Percentiles rank a stretch among this genome's conserved stretches.
Conservation (phyloP, 30 jellyfish, hydroid and myxozoan species). For the Phacellophora camtschatica region DNA sequence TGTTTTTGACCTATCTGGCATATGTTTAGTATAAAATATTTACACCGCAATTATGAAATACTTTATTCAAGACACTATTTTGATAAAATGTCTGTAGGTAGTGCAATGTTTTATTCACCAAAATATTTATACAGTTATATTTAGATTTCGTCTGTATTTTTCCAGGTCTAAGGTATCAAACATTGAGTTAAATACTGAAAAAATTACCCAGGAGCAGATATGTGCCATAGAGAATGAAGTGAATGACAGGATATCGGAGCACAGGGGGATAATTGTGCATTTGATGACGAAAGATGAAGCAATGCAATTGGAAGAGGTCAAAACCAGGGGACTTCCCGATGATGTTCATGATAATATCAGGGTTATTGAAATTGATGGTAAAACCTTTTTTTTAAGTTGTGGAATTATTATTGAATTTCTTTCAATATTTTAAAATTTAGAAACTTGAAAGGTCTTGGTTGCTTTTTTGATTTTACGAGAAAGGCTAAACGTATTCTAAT, state of each 20-base stretch:
- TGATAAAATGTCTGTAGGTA: too few species aligned
- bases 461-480: not conserved
- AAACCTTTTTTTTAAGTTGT: not conserved
- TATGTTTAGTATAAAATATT: too few species aligned
- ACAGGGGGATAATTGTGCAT: conserved; percentile 62
- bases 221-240: conserved; percentile 60
- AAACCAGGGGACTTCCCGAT: conserved; percentile 88
- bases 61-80: too few species aligned
- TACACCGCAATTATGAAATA: too few species aligned
- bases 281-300: conserved; percentile 83
- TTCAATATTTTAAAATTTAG: too few species aligned
- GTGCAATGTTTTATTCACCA: too few species aligned
- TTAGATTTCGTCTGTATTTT: too few species aligned
- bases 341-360: conserved; percentile 80
- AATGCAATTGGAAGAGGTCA: conserved; percentile 77
- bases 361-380: conserved; percentile 88
- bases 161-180: conserved; percentile 58
- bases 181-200: conserved; percentile 75
- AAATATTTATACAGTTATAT: too few species aligned
- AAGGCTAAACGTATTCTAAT: not conserved
- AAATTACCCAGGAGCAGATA: conserved; percentile 70
- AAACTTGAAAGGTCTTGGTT: too few species aligned
- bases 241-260: conserved; percentile 66
- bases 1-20: too few species aligned
- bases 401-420: too few species aligned